These are phyloP conservation scores for Poicephalus meyeri DNA, from an alignment of 2,113 vertebrate genomes.

Conservation along the genomic window DNA sequence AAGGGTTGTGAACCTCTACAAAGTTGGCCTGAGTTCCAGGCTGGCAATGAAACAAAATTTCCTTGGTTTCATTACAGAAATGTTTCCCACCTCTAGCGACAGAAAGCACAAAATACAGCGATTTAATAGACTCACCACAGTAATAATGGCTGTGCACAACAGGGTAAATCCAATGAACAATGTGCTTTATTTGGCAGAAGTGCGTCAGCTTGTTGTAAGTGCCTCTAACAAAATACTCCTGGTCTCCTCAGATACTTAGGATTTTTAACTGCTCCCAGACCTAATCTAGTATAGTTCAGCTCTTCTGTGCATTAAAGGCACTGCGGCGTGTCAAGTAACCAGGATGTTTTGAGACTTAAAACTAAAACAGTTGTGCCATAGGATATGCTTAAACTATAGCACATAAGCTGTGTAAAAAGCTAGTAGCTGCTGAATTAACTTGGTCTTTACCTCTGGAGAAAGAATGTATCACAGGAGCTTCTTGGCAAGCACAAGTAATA, in stretches of 20 bases:
- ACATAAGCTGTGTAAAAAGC: neutral
- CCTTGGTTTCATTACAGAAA: conserved; percentile 64
- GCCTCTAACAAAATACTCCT: conserved; percentile 5
- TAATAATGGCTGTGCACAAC: conserved; percentile 54
- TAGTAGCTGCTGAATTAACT: neutral
- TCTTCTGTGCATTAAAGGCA: conserved; percentile 9
- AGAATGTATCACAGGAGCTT: neutral
- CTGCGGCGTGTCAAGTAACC: neutral
- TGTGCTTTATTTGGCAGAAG: conserved; percentile 51
- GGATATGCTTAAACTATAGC: neutral
- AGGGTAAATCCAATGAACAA: conserved; percentile 52
- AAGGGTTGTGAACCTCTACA: conserved; percentile 34
- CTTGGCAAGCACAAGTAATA: neutral
- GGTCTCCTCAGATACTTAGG: neutral
- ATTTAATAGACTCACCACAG: conserved; percentile 66
- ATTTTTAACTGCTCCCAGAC: conserved; percentile 15
- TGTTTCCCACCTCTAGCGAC: conserved; percentile 60
- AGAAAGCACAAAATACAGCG: conserved; percentile 48
- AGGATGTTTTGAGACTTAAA: neutral
- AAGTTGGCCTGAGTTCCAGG: conserved; percentile 37
- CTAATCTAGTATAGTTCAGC: neutral
- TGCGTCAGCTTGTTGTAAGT: conserved; percentile 36
- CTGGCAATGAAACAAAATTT: conserved; percentile 62
- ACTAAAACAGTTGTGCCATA: neutral
- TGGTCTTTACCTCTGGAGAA: neutral